Evolutionary conservation across 2,113 vertebrate species (phyloP).

Genomic region (Hydrolagus affinis): DNA sequence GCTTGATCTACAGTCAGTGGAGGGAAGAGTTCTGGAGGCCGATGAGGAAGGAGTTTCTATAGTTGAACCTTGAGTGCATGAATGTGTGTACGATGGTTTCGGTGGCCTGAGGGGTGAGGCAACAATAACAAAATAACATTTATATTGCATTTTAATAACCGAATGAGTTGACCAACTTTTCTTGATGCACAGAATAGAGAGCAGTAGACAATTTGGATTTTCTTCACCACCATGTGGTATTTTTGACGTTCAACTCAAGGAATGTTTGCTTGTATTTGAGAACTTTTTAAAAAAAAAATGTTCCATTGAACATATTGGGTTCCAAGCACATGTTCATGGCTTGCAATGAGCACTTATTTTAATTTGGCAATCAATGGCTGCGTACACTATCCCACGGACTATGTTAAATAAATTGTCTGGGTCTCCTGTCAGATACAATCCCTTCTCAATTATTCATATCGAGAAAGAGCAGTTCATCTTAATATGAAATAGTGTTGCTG

Average conservation of each 20-base stretch:
- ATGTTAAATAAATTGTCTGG: constrained; percentile 28
- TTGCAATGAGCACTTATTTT: constrained; percentile 16
- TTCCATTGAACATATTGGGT: constrained; percentile 16
- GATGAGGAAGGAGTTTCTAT: no score
- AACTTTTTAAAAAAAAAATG: constrained; percentile 6
- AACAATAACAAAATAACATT: no score
- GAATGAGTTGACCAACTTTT: neutral
- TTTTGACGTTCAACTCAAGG: neutral
- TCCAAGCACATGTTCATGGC: constrained; percentile 11
- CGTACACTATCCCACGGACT: constrained; percentile 15
- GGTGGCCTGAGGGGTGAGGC: no score
- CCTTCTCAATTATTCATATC: neutral
- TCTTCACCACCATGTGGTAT: neutral
- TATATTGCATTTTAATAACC: neutral
- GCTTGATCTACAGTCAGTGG: no score
- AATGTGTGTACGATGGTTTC: no score
- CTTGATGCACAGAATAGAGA: no score
- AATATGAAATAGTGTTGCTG: constrained; percentile 6
- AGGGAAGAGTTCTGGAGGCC: no score
- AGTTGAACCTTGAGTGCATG: no score
- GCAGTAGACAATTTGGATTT: neutral
- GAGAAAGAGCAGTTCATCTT: constrained; percentile 15
- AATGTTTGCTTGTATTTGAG: neutral
- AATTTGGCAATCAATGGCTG: constrained; percentile 27
- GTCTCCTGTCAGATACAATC: constrained; percentile 12